phyloP scores from a whole-genome alignment of 2,113 vertebrate species.

The Taxidea taxus region DNA sequence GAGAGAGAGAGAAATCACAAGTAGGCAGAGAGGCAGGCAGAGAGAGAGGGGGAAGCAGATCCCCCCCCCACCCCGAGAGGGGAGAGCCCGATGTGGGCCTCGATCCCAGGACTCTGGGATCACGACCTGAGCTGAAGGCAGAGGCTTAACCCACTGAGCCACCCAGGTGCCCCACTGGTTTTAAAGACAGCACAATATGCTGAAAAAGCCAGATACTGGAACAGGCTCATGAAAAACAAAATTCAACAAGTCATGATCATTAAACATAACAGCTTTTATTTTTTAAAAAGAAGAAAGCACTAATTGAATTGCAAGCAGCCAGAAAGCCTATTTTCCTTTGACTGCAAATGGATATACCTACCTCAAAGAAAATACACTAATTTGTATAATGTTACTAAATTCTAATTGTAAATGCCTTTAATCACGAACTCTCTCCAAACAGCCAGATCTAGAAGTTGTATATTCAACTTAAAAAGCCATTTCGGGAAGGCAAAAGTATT shows the following conservation, averaged over 20 bases:
- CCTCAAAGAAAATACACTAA: neutral
- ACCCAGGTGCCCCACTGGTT: no score
- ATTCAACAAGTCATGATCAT: neutral
- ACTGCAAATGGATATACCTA: neutral
- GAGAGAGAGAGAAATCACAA: no score
- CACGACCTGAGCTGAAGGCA: no score
- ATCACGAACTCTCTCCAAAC: neutral
- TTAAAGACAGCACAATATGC: neutral
- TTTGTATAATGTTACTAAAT: neutral
- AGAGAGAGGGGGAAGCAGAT: no score
- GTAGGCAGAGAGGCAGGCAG: no score
- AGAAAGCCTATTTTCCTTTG: neutral
- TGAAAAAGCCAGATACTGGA: neutral
- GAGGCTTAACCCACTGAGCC: no score
- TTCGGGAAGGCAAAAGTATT: conserved; percentile 18
- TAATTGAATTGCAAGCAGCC: neutral
- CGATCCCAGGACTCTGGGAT: no score
- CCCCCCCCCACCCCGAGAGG: no score
- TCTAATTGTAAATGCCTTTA: conserved; percentile 25
- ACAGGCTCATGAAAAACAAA: neutral
- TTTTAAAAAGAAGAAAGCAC: neutral
- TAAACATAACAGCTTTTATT: neutral
- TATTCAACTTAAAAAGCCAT: conserved; percentile 17
- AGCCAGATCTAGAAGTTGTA: neutral
- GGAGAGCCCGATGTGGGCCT: no score